phyloP scores from a whole-genome alignment of 1,140 invertebrate genomes.

The Cotesia chilonis region DNA sequence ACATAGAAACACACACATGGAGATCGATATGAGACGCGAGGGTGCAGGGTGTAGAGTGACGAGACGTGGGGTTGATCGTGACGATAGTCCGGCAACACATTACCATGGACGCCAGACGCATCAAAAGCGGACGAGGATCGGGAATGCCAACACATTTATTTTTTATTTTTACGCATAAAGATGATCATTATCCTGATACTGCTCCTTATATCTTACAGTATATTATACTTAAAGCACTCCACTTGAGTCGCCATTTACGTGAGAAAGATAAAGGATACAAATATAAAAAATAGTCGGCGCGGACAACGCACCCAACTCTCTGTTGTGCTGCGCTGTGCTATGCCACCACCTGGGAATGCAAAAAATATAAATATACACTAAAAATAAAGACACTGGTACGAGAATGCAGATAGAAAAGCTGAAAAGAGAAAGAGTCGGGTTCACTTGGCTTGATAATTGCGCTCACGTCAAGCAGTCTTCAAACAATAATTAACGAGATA shows the following conservation, averaged over 20 bases:
- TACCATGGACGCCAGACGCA: too few relatives aligned
- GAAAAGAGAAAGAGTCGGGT: background rate
- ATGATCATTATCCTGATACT: too few relatives aligned
- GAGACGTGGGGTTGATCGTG: background rate
- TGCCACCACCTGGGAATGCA: slow-evolving; percentile 8
- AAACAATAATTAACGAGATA: slow-evolving; percentile 29
- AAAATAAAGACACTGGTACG: too few relatives aligned
- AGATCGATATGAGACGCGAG: slow-evolving; percentile 8
- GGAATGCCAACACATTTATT: too few relatives aligned
- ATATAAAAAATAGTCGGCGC: slow-evolving; percentile 1
- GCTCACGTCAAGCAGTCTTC: slow-evolving; percentile 23
- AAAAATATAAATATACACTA: background rate
- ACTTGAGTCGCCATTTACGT: too few relatives aligned
- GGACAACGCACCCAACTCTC: slow-evolving; percentile 4
- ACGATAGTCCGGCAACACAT: too few relatives aligned
- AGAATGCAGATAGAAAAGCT: background rate
- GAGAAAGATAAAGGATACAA: background rate
- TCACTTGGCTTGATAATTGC: slow-evolving; percentile 12
- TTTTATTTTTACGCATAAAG: too few relatives aligned
- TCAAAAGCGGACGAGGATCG: too few relatives aligned
- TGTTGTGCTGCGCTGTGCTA: background rate
- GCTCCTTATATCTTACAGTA: too few relatives aligned
- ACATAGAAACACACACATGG: background rate
- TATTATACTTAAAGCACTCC: too few relatives aligned
- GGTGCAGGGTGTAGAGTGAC: background rate